Conservation (phyloP, 1,140 invertebrate genomes). For the Aporrectodea caliginosa region DNA sequence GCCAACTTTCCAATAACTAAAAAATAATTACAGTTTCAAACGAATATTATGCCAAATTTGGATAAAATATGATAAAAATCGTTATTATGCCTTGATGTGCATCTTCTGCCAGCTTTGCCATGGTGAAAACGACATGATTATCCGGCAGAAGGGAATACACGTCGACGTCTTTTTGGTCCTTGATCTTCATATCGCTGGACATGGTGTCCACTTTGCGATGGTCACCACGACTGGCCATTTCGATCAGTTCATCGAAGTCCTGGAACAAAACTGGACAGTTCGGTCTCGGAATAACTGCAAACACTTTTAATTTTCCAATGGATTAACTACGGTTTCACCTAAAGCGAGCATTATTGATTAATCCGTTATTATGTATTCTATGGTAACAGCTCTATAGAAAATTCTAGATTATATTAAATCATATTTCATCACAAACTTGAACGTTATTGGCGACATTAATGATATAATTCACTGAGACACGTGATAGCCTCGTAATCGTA, state of each 20-base stretch:
- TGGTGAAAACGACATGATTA: neutral
- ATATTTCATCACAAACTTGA: no score
- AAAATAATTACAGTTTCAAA: neutral
- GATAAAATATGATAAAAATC: neutral
- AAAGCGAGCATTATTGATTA: neutral
- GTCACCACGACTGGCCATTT: constrained; percentile 16
- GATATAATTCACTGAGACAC: no score
- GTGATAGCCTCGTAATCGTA: no score
- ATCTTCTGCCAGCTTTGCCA: constrained; percentile 12
- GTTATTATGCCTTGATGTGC: neutral
- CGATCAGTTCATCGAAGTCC: constrained; percentile 19
- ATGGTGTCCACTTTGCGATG: constrained; percentile 4
- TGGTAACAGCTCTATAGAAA: no score
- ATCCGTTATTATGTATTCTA: neutral
- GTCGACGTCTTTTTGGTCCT: constrained; percentile 9
- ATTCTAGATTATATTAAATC: no score
- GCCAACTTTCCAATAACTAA: neutral
- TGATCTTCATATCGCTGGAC: neutral
- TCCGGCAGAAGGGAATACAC: neutral
- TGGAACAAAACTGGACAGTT: neutral
- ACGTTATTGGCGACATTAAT: no score
- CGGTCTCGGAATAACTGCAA: no score
- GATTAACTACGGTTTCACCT: no score
- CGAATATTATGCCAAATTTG: neutral
- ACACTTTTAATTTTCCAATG: no score